Percentiles rank a stretch among this genome's conserved stretches.
Evolutionary conservation across 2,888 invertebrate species (phyloP).

Genomic region (Glyphotaelius pellucidus): DNA sequence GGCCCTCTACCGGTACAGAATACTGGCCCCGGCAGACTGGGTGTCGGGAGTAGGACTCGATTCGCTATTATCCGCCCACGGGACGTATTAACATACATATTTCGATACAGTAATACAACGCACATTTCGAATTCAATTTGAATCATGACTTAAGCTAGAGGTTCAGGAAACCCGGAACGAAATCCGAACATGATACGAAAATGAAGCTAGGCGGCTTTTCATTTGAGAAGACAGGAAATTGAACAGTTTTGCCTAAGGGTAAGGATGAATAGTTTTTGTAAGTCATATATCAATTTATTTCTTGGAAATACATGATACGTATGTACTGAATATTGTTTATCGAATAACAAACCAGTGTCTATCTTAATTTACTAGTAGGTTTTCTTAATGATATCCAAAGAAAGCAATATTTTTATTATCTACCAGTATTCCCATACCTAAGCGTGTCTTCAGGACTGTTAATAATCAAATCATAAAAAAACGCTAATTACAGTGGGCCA

Average conservation of each 20-base stretch:
- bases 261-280: not conserved
- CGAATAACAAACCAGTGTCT: no score
- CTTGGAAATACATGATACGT: not conserved
- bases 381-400: no score
- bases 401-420: no score
- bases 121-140: slow-evolving; percentile 34
- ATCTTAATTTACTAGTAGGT: no score
- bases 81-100: slow-evolving; percentile 14
- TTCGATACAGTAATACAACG: slow-evolving; percentile 1
- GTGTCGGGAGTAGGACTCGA: slow-evolving; percentile 11
- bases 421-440: no score
- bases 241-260: not conserved
- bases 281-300: not conserved
- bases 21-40: slow-evolving; percentile 8
- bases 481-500: no score
- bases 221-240: not conserved
- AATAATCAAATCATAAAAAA: no score
- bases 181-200: not conserved
- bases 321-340: no score
- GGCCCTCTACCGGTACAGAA: not conserved
- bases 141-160: slow-evolving; percentile 2
- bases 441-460: no score
- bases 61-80: slow-evolving; percentile 18
- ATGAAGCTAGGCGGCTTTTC: not conserved
- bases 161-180: slow-evolving; percentile 39